Base-by-base conservation (phyloP, 2,888 invertebrate species). In the Caenorhabditis imperialis region DNA sequence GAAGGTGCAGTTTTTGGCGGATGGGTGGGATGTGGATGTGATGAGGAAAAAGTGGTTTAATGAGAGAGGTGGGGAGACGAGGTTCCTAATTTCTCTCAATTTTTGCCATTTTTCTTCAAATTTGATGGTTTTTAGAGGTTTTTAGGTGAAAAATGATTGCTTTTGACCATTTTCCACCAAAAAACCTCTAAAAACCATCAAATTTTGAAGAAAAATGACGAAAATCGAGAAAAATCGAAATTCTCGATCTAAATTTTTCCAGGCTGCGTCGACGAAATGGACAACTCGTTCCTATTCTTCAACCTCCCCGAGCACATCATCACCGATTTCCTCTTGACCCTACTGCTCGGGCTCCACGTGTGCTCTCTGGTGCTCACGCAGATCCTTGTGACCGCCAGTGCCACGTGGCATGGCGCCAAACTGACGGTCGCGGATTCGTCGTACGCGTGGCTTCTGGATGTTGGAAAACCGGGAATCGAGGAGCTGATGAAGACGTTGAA, bases 401-500 rank as follows among this genome's bases (percentile, higher is more conserved):
- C 37, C 44, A 44, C 55, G 20, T 38, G 42, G 20, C 42, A 44
- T 18, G 38, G 50, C 18, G 48, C 48, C 8, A 23, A 10, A 1
- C 20, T 65, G 16, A 50, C 48, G 4, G 8, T 3, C 7, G 48
- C 55, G 3, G 27, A 55, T 10, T 23, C 33, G 1, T 71, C 71
- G 1, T 71, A 48, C 44, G 55, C 55, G 0, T 71, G 71, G 71
- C 54, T 71, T n/a, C 2, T 71, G 0, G 62, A 71, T 35, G 16
- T 71, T 42, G 71, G 71, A 44, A 42, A 61, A 30, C 71, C 71
- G 1, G n/a, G n/a, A n/a, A n/a, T n/a, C n/a, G n/a, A n/a, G n/a
- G n/a, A n/a, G n/a, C n/a, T n/a, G n/a, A n/a, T n/a, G n/a, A n/a
- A n/a, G 55, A 50, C 37, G 14, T 30, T 57, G 10, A 65, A 65